These are phyloP conservation scores for Pristionchus arcanus DNA, from an alignment of 2,888 invertebrate species.

Conservation along the genomic window DNA sequence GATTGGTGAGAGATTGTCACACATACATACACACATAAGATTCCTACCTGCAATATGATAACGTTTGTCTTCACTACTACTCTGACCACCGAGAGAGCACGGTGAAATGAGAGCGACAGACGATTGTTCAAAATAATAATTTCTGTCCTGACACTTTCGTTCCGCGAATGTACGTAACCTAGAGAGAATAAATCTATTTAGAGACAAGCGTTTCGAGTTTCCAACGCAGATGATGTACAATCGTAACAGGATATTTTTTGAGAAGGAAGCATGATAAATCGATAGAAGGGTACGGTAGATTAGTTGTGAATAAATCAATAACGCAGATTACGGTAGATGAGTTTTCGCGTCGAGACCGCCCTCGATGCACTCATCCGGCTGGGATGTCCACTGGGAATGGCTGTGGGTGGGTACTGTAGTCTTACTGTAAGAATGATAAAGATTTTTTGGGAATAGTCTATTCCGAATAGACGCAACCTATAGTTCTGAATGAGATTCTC, in stretches of 20 bases:
- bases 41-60: slow-evolving; percentile 38
- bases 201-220: not conserved
- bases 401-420: slow-evolving; percentile 33
- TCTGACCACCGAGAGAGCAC: no score
- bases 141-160: not conserved
- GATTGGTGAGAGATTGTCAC: slow-evolving; percentile 3
- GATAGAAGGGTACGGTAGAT: no score
- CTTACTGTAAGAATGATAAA: not conserved
- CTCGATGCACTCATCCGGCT: slow-evolving; percentile 60
- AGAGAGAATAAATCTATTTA: slow-evolving; percentile 23
- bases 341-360: slow-evolving; percentile 59
- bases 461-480: no score
- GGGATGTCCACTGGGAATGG: slow-evolving; percentile 46
- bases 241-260: not conserved
- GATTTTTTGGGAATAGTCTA: no score
- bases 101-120: no score
- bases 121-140: not conserved
- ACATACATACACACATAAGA: slow-evolving; percentile 3
- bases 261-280: not conserved
- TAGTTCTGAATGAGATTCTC: no score
- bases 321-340: slow-evolving; percentile 36
- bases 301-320: no score
- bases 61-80: not conserved
- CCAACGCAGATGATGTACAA: not conserved
- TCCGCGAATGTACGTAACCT: slow-evolving; percentile 4